Evolutionary conservation across 1,140 invertebrate species (phyloP).

Genomic region (Polypedilum pembai): DNA sequence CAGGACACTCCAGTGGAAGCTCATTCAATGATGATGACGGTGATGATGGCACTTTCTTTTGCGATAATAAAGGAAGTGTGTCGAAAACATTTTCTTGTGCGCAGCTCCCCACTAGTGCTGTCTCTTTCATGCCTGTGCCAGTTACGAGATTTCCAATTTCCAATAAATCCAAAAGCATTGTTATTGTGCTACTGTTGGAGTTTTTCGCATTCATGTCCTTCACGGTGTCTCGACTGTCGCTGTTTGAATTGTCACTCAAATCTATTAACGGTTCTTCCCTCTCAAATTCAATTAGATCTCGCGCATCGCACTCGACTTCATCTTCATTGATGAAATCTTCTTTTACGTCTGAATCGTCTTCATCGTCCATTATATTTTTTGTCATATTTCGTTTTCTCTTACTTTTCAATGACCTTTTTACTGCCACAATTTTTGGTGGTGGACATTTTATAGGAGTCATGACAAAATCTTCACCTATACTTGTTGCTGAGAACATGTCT

Average conservation of each 20-base stretch:
- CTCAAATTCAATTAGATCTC: conserved; percentile 1
- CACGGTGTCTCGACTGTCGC: not conserved
- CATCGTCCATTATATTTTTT: conserved; percentile 22
- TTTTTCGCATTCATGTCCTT: conserved; percentile 15
- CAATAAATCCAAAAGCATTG: conserved; percentile 20
- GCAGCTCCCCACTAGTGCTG: conserved; percentile 5
- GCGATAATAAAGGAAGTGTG: not conserved
- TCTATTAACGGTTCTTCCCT: conserved; percentile 21
- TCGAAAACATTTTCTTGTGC: not conserved
- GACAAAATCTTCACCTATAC: conserved; percentile 3
- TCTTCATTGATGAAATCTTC: not conserved
- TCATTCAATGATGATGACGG: conserved; percentile 14
- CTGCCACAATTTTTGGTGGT: conserved; percentile 7
- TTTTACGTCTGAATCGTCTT: not conserved
- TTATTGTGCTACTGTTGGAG: conserved; percentile 18
- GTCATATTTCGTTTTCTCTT: not conserved
- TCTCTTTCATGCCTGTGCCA: not conserved
- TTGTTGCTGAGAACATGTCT: not conserved
- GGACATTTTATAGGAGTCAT: conserved; percentile 19
- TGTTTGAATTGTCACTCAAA: not conserved
- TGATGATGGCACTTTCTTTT: conserved; percentile 9
- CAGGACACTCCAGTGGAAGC: not conserved
- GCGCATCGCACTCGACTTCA: not conserved
- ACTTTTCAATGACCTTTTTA: conserved; percentile 16
- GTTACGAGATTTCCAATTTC: not conserved